phyloP scores from a whole-genome alignment of 2,888 invertebrate species.

The Aphodius granarius region DNA sequence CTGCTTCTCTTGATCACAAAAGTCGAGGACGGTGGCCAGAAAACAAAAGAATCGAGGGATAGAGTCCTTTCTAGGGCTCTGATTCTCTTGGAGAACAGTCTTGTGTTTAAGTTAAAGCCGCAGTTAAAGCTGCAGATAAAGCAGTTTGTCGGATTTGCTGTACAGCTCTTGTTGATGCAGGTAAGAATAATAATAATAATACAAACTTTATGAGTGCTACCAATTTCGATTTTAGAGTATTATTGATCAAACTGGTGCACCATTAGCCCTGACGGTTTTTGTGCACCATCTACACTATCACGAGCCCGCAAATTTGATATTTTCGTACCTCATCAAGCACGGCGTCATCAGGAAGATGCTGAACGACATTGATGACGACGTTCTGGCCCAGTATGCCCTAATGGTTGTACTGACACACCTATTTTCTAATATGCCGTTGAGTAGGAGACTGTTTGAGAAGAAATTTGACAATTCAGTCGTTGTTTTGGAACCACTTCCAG shows the following conservation, averaged over 20 bases:
- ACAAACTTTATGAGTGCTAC: no score
- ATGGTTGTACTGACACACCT: conserved; percentile 21
- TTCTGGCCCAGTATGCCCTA: conserved; percentile 20
- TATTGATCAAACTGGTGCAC: conserved; percentile 24
- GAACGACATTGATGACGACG: conserved; percentile 15
- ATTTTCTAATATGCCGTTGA: conserved; percentile 16
- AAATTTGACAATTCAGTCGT: conserved; percentile 19
- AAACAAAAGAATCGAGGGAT: conserved; percentile 23
- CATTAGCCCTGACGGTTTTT: conserved; percentile 26
- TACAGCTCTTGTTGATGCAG: conserved; percentile 31
- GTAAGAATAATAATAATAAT: conserved; percentile 22
- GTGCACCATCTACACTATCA: conserved; percentile 30
- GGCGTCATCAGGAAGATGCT: conserved; percentile 28
- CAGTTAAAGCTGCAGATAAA: conserved; percentile 27
- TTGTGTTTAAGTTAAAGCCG: conserved; percentile 25
- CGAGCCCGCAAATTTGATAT: conserved; percentile 32
- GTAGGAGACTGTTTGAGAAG: neutral
- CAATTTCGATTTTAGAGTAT: conserved; percentile 25
- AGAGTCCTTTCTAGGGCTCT: conserved; percentile 20
- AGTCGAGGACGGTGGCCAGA: conserved; percentile 25
- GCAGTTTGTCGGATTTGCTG: conserved; percentile 31
- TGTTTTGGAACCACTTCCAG: conserved; percentile 21
- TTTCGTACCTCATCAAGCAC: conserved; percentile 27
- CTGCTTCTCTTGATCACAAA: conserved; percentile 21
- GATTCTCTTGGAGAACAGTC: conserved; percentile 30